Evolutionary conservation across 2,797 vertebrate genomes (phyloP).

Genomic region (Mormyrops attenuatus): DNA sequence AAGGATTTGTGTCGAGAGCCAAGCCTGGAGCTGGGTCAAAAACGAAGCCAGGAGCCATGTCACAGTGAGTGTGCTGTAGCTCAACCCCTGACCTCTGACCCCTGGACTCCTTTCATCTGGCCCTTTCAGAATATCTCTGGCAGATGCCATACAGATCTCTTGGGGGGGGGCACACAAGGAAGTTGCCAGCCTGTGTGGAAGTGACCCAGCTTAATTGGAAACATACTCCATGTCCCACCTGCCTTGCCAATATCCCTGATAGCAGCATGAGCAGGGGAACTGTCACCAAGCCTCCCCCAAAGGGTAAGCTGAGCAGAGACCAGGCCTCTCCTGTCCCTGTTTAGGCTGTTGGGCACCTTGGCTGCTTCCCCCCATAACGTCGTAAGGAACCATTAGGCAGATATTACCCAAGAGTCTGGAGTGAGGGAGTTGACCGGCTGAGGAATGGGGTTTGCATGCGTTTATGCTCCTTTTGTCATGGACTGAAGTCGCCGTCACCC

Average conservation of each 20-base stretch:
- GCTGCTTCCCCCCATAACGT: background rate
- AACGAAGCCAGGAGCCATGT: constrained; percentile 81
- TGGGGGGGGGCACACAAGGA: background rate
- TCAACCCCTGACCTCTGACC: constrained; percentile 26
- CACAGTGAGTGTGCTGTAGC: constrained; percentile 76
- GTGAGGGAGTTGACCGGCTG: background rate
- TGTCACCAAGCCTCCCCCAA: background rate
- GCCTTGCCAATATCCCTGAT: background rate
- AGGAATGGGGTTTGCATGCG: background rate
- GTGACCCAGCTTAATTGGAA: background rate
- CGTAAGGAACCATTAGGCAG: background rate
- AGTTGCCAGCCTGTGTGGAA: background rate
- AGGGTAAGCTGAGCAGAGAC: background rate
- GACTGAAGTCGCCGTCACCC: background rate
- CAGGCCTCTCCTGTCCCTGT: background rate
- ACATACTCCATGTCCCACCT: background rate
- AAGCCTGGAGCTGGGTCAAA: constrained; percentile 84
- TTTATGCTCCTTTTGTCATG: background rate
- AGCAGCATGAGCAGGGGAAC: background rate
- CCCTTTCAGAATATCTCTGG: background rate
- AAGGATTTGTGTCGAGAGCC: constrained; percentile 68
- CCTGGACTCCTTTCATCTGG: constrained; percentile 15
- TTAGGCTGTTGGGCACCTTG: background rate
- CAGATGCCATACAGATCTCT: background rate
- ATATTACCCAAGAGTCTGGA: background rate